Conservation (phyloP, 2,113 vertebrate genomes). For the Gopherus evgoodei region DNA sequence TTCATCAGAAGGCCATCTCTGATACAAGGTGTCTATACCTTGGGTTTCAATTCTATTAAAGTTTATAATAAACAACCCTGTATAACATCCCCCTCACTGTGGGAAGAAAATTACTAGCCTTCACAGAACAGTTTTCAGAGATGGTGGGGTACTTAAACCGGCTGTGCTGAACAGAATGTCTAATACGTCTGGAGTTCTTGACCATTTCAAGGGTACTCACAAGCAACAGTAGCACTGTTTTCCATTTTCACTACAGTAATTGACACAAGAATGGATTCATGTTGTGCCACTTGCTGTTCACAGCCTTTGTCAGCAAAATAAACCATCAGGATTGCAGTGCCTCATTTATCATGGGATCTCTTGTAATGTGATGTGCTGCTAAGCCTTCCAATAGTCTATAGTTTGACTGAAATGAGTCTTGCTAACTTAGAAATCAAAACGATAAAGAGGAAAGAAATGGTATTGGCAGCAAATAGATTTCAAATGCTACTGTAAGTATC, state of each 20-base stretch:
- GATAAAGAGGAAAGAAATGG: slow-evolving; percentile 6
- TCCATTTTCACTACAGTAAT: slow-evolving; percentile 47
- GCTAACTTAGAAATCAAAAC: neutral
- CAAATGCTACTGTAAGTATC: rapidly evolving
- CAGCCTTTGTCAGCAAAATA: slow-evolving; percentile 41
- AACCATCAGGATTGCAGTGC: slow-evolving; percentile 12
- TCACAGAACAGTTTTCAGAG: slow-evolving; percentile 2
- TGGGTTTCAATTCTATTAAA: slow-evolving; percentile 22
- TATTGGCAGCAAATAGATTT: slow-evolving; percentile 12
- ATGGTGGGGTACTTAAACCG: neutral
- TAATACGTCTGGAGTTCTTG: slow-evolving; percentile 22
- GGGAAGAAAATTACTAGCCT: slow-evolving; percentile 40
- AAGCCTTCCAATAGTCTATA: neutral
- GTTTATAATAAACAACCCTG: slow-evolving; percentile 41
- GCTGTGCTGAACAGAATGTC: neutral
- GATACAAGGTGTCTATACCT: neutral
- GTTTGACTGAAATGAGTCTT: slow-evolving; percentile 13
- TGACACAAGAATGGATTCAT: slow-evolving; percentile 48
- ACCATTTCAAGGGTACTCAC: slow-evolving; percentile 37
- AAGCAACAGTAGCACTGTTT: neutral
- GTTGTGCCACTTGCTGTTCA: neutral
- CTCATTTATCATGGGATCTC: slow-evolving; percentile 45
- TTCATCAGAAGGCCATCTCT: neutral
- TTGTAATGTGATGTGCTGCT: slow-evolving; percentile 10
- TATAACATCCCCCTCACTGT: slow-evolving; percentile 8